Evolutionary conservation across 2,113 vertebrate genomes (phyloP), one percentile per base, ranked within the genome.

Genomic region (Hippocampus zosterae): DNA sequence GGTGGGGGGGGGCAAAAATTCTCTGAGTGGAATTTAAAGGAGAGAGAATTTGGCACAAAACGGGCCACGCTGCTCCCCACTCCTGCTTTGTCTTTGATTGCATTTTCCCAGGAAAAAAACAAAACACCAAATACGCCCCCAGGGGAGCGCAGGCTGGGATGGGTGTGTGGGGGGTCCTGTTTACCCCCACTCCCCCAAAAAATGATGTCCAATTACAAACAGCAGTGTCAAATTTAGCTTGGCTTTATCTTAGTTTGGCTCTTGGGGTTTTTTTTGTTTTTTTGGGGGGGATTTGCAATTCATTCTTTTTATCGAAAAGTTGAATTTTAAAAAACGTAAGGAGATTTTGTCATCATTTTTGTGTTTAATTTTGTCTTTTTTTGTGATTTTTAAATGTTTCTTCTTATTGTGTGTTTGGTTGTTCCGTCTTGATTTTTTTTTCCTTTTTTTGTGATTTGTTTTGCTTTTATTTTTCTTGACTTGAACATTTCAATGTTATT

Each of bases 141-240:
- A 55, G 82, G 82, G 75, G 75, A 65, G 75, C 42, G 42, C 11
- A 1, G 79, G 60, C 19, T 29, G 0, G 15, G 29, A 29, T 25
- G 27, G 27, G 13, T 27, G 33, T 13, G 60, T 1, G 0, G 21
- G n/a, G 40, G 62, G n/a, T 40, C n/a, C 42, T 6, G 5, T 6
- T 18, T 19, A 55, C 3, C 48, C 42, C 42, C 12, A 12, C 42
- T 0, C 42, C 42, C 42, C 12, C 12, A 44, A 44, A 44, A 44
- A 44, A 13, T 44, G 42, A 13, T 44, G 42, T 44, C 11, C 42
- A 44, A 44, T 44, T 44, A 44, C 42, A 44, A 44, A 44, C 10
- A 44, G 10, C 42, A 44, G 12, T 1, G 42, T 44, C 42, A 44
- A 44, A 44, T 44, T 13, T 44, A 44, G 42, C 42, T 44, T 4